Evolutionary conservation across 2,888 invertebrate genomes (phyloP).

Genomic region (Endomychus coccineus): DNA sequence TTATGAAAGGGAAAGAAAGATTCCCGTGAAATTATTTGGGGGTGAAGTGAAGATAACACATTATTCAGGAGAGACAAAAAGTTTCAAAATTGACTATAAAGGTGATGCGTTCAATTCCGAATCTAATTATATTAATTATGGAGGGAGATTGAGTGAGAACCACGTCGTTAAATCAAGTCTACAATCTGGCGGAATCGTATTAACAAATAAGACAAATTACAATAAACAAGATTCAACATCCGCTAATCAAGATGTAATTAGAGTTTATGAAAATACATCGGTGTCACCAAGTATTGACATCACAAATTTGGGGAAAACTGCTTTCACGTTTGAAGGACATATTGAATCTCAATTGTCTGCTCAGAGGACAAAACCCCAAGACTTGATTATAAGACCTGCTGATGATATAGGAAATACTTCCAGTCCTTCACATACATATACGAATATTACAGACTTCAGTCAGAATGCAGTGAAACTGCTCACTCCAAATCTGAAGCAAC

Average conservation of each 20-base stretch:
- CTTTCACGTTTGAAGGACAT: constrained; percentile 9
- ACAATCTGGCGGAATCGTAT: constrained; percentile 74
- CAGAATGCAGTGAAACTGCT: constrained; percentile 42
- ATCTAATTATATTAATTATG: constrained; percentile 30
- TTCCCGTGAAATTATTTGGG: constrained; percentile 61
- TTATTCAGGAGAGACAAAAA: constrained; percentile 61
- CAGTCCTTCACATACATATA: constrained; percentile 25
- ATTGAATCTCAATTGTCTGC: too few species aligned
- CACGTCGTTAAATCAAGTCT: constrained; percentile 74
- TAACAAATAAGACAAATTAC: constrained; percentile 38
- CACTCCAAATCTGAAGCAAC: constrained; percentile 42
- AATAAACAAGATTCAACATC: constrained; percentile 27
- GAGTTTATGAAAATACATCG: constrained; percentile 36
- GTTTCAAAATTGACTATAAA: constrained; percentile 38
- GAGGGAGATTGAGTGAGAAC: constrained; percentile 40
- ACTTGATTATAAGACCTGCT: constrained; percentile 16
- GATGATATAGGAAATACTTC: constrained; percentile 9
- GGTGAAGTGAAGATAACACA: constrained; percentile 72
- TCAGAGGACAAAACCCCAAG: constrained; percentile 14
- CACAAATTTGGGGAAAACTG: constrained; percentile 25
- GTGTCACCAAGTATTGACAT: constrained; percentile 36
- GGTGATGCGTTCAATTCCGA: constrained; percentile 30
- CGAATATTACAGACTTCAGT: constrained; percentile 42
- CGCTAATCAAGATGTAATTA: constrained; percentile 33
- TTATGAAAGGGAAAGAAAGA: constrained; percentile 33